Conservation (phyloP, 2,888 invertebrate genomes). For the Gymnosoma rotundatum region DNA sequence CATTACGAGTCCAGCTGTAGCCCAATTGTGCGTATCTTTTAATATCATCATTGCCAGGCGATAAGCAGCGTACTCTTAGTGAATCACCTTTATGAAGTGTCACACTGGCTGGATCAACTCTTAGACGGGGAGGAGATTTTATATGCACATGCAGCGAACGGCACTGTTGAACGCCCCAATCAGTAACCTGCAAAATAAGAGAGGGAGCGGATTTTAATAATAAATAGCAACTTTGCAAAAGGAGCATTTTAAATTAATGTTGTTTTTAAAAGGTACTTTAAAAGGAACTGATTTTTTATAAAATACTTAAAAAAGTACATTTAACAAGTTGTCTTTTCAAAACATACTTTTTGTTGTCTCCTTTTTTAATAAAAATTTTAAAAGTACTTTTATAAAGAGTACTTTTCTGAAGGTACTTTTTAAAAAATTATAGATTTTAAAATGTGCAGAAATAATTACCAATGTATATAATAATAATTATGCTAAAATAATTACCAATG, state of each 20-base stretch:
- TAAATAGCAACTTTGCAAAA: not conserved
- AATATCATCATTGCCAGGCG: constrained; percentile 85
- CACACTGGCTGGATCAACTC: constrained; percentile 86
- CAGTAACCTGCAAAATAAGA: constrained; percentile 83
- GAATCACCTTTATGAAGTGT: constrained; percentile 84
- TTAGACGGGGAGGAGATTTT: constrained; percentile 85
- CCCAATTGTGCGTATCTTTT: constrained; percentile 86
- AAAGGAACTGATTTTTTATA: not conserved
- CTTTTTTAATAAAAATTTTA: too few species aligned
- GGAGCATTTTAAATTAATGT: not conserved
- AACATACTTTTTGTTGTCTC: too few species aligned
- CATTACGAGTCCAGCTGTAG: constrained; percentile 92
- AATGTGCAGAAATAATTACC: too few species aligned
- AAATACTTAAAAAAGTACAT: too few species aligned
- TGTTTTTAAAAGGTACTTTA: too few species aligned
- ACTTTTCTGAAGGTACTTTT: not conserved
- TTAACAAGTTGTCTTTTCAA: not conserved
- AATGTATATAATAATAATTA: too few species aligned
- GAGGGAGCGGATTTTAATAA: too few species aligned
- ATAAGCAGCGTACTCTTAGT: constrained; percentile 84
- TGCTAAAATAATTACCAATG: too few species aligned
- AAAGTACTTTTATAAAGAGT: too few species aligned
- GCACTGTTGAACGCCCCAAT: constrained; percentile 87
- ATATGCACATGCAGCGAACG: constrained; percentile 85
- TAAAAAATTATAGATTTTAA: not conserved